Evolutionary conservation across 2,888 invertebrate genomes (phyloP), one percentile per base, ranked within the genome.

Genomic region (Timandra comae): DNA sequence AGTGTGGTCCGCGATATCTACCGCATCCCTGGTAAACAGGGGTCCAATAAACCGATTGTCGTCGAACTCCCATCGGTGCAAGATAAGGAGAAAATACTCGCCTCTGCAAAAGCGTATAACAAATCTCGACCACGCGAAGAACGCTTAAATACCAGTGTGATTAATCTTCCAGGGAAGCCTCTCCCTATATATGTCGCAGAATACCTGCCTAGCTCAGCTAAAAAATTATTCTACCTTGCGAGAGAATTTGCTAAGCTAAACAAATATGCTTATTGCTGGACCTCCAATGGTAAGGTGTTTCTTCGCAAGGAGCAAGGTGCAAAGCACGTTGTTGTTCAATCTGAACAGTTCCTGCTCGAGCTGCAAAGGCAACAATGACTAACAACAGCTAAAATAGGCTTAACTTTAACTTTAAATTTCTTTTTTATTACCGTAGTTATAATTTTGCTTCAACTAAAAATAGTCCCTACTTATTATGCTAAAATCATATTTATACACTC

Each of bases 131-230:
- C 29, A 12, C 11, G 12, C n/a, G 36, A 36, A 9, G 27, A 36
- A 4, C 19, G 25, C 1, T 22, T 36, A 8, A 36, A 27, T 11
- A 29, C 31, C 9, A 12, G 10, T 2, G 2, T 20, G 10, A 23
- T 36, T 10, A 29, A 32, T 5, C 7, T 22, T 6, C 24, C 12
- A 8, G 31, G 29, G 7, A 29, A 32, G n/a, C 16, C 9, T 9
- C 26, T 12, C 2, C 35, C 35, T 9, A 24, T 35, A n/a, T 35
- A 28, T 12, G 28, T 35, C 7, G 27, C 31, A 6, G 35, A 35
- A 24, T 28, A 35, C 13, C 31, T 35, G 3, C 30, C 31, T n/a
- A 23, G 19, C n/a, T 20, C 28, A 16, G 12, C 20, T 2, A 35
- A 28, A 10, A 28, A 28, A 16, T 16, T 35, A 5, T 31, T 31